Base-by-base conservation (phyloP, 2,113 vertebrate species). In the Sphaerodactylus townsendi region DNA sequence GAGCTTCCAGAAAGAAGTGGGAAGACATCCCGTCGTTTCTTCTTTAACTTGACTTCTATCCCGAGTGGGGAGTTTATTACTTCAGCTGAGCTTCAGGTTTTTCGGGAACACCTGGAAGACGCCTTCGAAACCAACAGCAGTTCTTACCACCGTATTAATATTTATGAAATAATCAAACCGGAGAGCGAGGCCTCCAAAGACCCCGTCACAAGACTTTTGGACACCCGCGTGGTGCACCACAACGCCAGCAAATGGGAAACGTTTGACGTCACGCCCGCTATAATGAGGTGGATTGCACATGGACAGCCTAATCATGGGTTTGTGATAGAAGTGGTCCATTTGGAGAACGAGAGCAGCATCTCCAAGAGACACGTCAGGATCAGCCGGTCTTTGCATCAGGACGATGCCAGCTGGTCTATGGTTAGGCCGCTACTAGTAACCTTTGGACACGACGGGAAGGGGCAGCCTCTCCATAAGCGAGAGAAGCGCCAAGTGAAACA, bases 31-130 rank as follows among this genome's bases (percentile, higher is more conserved):
- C 98, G 98, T 46, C 97, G 98, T 93, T 99, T 99, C 96, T 98
- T 98, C 97, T 99, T 99, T 95, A 99, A 99, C 94, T 97, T 99
- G 93, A 97, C 97, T 86, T 98, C 98, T 75, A 94, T 99, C 89
- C 98, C 98, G 19, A 93, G 92, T 0, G 97, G 97, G 92, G 99
- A 99, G 93, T 97, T 97, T 85, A 93, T 99, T 96, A 97, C 97
- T 68, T 98, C 98, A 62, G 98, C 98, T 44, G 99, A 99, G 95
- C 97, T 99, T 35, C 97, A 98, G 79, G 96, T 99, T 93, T 99
- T 97, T 96, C 98, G 98, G 90, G 95, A 99, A 86, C 97, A 98
- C 95, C 97, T 98, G 86, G 96, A 96, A 76, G 96, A 95, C 90
- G 86, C 93, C 79, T 92, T 95, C 83, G 94, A 92, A 89, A 95